Evolutionary conservation across 2,113 vertebrate species (phyloP).

Genomic region (Lanius collurio): DNA sequence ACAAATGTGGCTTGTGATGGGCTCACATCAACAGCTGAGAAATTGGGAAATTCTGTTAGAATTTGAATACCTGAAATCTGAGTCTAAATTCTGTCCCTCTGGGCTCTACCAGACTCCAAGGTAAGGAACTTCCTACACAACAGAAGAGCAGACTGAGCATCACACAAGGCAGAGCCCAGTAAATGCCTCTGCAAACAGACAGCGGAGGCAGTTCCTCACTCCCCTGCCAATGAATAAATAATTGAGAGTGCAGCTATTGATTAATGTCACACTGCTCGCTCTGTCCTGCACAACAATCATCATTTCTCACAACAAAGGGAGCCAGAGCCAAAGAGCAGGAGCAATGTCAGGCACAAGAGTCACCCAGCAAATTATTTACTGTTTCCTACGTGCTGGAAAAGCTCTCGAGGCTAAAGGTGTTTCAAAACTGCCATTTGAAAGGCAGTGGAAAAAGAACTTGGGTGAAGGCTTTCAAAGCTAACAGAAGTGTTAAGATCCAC

Average conservation of each 20-base stretch:
- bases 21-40: background rate
- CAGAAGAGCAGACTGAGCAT: background rate
- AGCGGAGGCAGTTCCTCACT: background rate
- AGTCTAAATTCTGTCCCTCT: background rate
- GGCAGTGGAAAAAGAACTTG: background rate
- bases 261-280: slow-evolving; percentile 18
- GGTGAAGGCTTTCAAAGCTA: slow-evolving; percentile 21
- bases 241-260: slow-evolving; percentile 55
- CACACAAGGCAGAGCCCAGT: background rate
- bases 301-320: slow-evolving; percentile 39
- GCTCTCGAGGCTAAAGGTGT: slow-evolving; percentile 39
- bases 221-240: slow-evolving; percentile 56
- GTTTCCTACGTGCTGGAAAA: slow-evolving; percentile 29
- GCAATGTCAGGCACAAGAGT: slow-evolving; percentile 33
- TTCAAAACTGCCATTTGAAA: slow-evolving; percentile 15
- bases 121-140: background rate
- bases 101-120: background rate
- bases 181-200: background rate
- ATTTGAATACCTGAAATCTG: background rate
- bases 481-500: background rate
- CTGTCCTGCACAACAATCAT: slow-evolving; percentile 28
- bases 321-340: slow-evolving; percentile 49
- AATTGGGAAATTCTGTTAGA: background rate
- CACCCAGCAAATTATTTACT: slow-evolving; percentile 65
- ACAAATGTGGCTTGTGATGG: fast-evolving